Evolutionary conservation across 2,797 vertebrate genomes (phyloP), one percentile per base, ranked within the genome.

Genomic region (Melanotaenia trifasciata): DNA sequence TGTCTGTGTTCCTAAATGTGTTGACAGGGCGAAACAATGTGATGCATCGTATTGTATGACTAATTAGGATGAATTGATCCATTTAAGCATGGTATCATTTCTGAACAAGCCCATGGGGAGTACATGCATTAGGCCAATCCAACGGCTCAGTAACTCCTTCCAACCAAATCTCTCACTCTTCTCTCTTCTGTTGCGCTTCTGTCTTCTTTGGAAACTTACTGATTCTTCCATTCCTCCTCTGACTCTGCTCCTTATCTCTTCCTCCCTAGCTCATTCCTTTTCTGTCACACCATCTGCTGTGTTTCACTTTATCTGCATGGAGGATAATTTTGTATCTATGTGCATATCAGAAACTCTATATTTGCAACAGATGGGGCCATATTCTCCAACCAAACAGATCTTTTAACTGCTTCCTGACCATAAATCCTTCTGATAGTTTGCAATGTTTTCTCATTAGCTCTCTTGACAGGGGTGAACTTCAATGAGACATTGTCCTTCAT

Each of bases 21-120:
- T 94, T 93, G 91, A 94, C 92, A 92, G 12, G 73, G 85, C 57
- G 60, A 88, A 90, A 86, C 77, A 43, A 63, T 18, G 81, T 86
- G 89, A 91, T 89, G 91, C 88, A 88, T 93, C 67, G 67, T 60
- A 75, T 85, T 83, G 86, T 92, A 89, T 92, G 90, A 92, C 93
- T 94, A 94, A 95, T 93, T 93, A 89, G 88, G 90, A 91, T 77
- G 78, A 93, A 94, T 92, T 93, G 92, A 94, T 94, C 91, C 87
- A 71, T 92, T 94, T 93, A 93, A 93, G 89, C 90, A 76, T 65
- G 75, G 78, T 90, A 91, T 94, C 84, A 88, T 92, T 85, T 92
- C 84, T 81, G 90, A 90, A 91, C 87, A 89, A 85, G 88, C 87
- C 94, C 88, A 78, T 28, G 18, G 93, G 92, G 94, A 93, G 86